Conservation (phyloP, 2,113 vertebrate genomes). For the Aplodontia rufa region DNA sequence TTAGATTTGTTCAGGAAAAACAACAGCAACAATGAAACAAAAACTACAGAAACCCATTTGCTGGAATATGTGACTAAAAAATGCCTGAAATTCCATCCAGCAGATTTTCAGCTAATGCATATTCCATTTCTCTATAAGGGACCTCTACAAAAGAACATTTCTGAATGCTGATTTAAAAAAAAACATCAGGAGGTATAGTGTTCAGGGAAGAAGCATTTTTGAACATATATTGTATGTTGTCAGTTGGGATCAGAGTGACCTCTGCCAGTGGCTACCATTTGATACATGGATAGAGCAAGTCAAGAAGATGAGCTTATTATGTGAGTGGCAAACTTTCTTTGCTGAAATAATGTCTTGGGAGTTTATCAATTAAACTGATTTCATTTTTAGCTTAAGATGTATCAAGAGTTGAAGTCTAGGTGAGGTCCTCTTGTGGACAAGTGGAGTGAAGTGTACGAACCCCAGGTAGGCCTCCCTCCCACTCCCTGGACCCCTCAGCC, state of each 20-base stretch:
- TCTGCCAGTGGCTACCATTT: not conserved
- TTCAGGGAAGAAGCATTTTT: not conserved
- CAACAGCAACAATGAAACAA: no score
- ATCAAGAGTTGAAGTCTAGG: not conserved
- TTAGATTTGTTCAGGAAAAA: not conserved
- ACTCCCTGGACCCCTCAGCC: not conserved
- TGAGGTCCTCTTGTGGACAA: not conserved
- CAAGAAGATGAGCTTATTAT: not conserved
- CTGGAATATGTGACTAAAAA: not conserved
- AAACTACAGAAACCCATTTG: not conserved
- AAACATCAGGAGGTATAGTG: not conserved
- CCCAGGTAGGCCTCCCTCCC: not conserved
- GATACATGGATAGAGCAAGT: not conserved
- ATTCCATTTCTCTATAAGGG: slow-evolving; percentile 34
- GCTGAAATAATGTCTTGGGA: slow-evolving; percentile 34
- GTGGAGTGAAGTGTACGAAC: not conserved
- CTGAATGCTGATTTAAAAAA: not conserved
- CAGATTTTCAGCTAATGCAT: slow-evolving; percentile 30
- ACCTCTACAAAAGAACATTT: slow-evolving; percentile 15
- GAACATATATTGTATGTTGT: not conserved
- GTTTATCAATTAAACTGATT: slow-evolving; percentile 1
- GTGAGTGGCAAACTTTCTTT: not conserved
- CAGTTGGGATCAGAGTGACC: not conserved
- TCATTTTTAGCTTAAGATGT: not conserved
- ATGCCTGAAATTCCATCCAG: not conserved